phyloP scores from a whole-genome alignment of 2,888 invertebrate species.

The Drosophila ustulata region DNA sequence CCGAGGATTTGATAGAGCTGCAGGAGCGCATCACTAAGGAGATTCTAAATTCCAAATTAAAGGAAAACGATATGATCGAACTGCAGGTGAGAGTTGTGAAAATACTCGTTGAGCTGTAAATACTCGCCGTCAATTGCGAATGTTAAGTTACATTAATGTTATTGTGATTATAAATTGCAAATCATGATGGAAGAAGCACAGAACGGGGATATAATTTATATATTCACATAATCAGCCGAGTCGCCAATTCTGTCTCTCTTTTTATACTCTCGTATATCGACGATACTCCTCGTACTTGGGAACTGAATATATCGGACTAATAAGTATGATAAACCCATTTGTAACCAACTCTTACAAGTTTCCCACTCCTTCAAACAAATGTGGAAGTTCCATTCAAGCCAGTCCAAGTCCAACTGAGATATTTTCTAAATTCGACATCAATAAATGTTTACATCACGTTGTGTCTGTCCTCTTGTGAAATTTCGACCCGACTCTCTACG shows the following conservation, averaged over 20 bases:
- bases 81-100: slow-evolving; percentile 82
- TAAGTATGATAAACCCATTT: slow-evolving; percentile 23
- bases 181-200: slow-evolving; percentile 15
- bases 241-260: slow-evolving; percentile 9
- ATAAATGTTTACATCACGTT: background rate
- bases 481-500: background rate
- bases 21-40: slow-evolving; percentile 85
- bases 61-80: slow-evolving; percentile 85
- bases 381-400: background rate
- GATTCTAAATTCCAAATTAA: slow-evolving; percentile 85
- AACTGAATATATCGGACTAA: slow-evolving; percentile 10
- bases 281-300: background rate
- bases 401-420: background rate
- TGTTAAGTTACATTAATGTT: slow-evolving; percentile 4
- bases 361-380: slow-evolving; percentile 2
- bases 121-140: background rate
- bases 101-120: background rate
- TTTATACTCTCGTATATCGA: background rate
- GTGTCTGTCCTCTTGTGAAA: slow-evolving; percentile 4
- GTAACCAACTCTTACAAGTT: slow-evolving; percentile 4
- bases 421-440: background rate
- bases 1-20: slow-evolving; percentile 84
- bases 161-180: slow-evolving; percentile 20
- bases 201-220: slow-evolving; percentile 7
- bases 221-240: slow-evolving; percentile 11